Evolutionary conservation across 2,797 vertebrate genomes (phyloP).

Genomic region (Clarias platycephalus): DNA sequence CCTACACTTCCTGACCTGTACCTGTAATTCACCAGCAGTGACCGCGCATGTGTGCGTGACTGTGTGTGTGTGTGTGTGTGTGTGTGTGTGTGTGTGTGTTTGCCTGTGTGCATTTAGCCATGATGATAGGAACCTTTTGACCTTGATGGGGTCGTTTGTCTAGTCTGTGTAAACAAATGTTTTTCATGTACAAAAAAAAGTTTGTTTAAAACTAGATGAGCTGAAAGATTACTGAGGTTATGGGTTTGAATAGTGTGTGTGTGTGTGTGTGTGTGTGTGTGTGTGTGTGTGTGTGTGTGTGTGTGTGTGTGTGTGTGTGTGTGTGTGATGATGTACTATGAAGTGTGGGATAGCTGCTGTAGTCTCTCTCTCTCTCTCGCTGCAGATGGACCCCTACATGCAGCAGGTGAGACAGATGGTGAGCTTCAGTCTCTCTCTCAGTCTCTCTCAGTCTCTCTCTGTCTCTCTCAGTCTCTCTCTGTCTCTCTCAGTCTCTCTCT

Average conservation of each 20-base stretch:
- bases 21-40: conserved; percentile 6
- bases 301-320: not conserved
- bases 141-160: conserved; percentile 4
- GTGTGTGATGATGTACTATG: not conserved
- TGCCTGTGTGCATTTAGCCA: conserved; percentile 9
- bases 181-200: not conserved
- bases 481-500: not conserved
- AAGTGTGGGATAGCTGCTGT: conserved; percentile 12
- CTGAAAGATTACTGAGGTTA: not conserved
- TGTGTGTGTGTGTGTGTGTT: conserved; percentile 5
- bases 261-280: not conserved
- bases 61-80: conserved; percentile 19
- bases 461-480: too few species aligned
- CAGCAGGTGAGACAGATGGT: conserved; percentile 90
- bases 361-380: not conserved
- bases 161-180: conserved; percentile 13
- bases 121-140: conserved; percentile 14
- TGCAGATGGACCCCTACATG: conserved; percentile 83
- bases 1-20: conserved; percentile 44
- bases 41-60: not conserved
- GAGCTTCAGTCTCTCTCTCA: conserved; percentile 47
- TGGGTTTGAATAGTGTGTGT: not conserved
- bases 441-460: too few species aligned
- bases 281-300: not conserved
- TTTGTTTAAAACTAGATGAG: not conserved